Percentiles rank a stretch among this genome's conserved stretches.
These are phyloP conservation scores for Sipha maydis DNA, from an alignment of 2,888 invertebrate species.

Conservation along the genomic window DNA sequence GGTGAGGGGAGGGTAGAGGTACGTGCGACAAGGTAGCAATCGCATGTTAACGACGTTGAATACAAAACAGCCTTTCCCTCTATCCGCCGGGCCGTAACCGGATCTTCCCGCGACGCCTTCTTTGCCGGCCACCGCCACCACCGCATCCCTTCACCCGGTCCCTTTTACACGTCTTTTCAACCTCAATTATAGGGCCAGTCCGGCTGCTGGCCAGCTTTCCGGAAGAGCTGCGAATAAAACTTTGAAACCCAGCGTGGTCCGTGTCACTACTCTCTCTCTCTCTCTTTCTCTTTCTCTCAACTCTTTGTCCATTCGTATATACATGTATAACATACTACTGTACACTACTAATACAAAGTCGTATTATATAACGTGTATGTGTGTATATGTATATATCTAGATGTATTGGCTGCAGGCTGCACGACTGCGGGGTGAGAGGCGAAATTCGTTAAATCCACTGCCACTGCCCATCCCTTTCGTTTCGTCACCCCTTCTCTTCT, in stretches of 20 bases:
- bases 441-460: constrained; percentile 52
- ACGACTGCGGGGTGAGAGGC: background rate
- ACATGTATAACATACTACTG: background rate
- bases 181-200: constrained; percentile 51
- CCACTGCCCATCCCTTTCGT: background rate
- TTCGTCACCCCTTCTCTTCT: background rate
- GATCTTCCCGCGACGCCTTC: background rate
- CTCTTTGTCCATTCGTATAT: background rate
- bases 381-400: background rate
- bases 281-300: background rate
- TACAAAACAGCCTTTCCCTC: constrained; percentile 50
- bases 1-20: background rate
- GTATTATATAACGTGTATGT: no score
- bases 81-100: background rate
- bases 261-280: background rate
- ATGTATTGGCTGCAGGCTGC: background rate
- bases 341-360: background rate
- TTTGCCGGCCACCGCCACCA: background rate
- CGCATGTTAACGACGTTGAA: constrained; percentile 60
- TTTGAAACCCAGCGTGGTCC: constrained; percentile 10
- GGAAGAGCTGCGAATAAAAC: constrained; percentile 59
- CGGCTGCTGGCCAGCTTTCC: constrained; percentile 48
- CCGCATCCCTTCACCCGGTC: background rate
- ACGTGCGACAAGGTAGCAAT: constrained; percentile 43
- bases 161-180: constrained; percentile 58